These are phyloP conservation scores for Aeoliscus strigatus DNA, from an alignment of 2,797 vertebrate species.

Conservation along the genomic window DNA sequence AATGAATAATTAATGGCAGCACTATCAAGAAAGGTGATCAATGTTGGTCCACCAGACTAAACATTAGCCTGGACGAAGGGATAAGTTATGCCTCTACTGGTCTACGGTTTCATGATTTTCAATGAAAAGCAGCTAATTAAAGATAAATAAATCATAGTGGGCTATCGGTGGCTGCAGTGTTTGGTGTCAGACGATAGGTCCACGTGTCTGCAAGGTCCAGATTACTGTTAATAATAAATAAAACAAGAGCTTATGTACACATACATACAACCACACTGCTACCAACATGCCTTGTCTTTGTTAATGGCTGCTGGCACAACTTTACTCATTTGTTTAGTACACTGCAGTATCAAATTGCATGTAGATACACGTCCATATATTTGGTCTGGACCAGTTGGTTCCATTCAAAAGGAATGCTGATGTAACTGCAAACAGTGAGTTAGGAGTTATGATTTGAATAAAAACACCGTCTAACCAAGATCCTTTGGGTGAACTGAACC, in stretches of 20 bases:
- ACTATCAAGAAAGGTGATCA: constrained; percentile 59
- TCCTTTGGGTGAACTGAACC: too few relatives aligned
- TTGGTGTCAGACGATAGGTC: constrained; percentile 65
- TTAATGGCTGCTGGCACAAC: constrained; percentile 4
- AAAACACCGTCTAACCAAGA: too few relatives aligned
- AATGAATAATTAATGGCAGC: constrained; percentile 68
- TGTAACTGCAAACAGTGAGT: too few relatives aligned
- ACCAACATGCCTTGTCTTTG: constrained; percentile 10
- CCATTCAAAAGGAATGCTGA: too few relatives aligned
- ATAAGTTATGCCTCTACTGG: constrained; percentile 69
- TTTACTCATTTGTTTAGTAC: neutral
- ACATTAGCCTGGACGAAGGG: constrained; percentile 58
- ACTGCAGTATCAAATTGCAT: too few relatives aligned
- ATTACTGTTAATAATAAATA: constrained; percentile 66
- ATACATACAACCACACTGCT: constrained; percentile 10
- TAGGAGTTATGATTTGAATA: too few relatives aligned
- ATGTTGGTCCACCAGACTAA: constrained; percentile 60
- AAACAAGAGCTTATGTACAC: constrained; percentile 22
- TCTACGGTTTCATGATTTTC: constrained; percentile 74
- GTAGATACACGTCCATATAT: too few relatives aligned
- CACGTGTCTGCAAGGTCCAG: constrained; percentile 49
- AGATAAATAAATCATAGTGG: constrained; percentile 80
- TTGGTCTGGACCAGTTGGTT: too few relatives aligned
- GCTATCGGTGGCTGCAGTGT: constrained; percentile 74
- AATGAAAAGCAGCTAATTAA: constrained; percentile 79